phyloP scores from a whole-genome alignment of 2,797 vertebrate genomes.

The Morus bassanus region DNA sequence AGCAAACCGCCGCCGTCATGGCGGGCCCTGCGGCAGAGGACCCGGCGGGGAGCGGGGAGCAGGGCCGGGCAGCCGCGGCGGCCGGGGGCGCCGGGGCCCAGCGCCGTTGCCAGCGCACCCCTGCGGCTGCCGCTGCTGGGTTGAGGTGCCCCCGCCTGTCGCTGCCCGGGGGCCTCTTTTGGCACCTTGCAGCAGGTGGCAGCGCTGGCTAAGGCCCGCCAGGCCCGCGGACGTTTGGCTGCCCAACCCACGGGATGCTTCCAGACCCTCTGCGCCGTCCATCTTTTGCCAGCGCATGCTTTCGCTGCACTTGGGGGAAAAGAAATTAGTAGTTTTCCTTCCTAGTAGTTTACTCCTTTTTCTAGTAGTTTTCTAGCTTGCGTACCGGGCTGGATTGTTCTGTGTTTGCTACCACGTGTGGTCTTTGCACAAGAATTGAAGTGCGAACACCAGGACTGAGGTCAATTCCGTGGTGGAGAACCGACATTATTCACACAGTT shows the following conservation, averaged over 20 bases:
- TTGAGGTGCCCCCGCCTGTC: accelerated
- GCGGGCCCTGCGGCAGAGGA: too few relatives aligned
- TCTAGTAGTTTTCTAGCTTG: background rate
- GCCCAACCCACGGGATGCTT: background rate
- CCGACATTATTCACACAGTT: accelerated
- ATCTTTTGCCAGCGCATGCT: background rate
- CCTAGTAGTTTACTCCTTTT: background rate
- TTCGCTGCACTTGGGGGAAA: background rate
- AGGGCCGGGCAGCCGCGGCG: too few relatives aligned
- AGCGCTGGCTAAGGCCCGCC: accelerated
- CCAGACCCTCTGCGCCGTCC: background rate
- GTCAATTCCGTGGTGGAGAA: accelerated
- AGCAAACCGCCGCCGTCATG: too few relatives aligned
- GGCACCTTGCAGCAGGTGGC: accelerated
- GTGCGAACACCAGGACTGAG: accelerated
- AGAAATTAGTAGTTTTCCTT: background rate
- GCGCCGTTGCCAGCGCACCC: too few relatives aligned
- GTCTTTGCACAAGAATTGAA: background rate
- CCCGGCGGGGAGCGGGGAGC: too few relatives aligned
- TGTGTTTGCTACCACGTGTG: accelerated
- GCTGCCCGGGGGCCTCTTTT: background rate
- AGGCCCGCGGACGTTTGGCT: accelerated
- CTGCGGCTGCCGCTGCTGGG: accelerated
- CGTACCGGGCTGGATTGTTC: accelerated
- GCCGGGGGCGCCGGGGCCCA: background rate